A percentile compares a stretch with the other conserved stretches of the same genome.
Evolutionary conservation across 2,113 vertebrate species (phyloP).

Genomic region (Ranitomeya variabilis): DNA sequence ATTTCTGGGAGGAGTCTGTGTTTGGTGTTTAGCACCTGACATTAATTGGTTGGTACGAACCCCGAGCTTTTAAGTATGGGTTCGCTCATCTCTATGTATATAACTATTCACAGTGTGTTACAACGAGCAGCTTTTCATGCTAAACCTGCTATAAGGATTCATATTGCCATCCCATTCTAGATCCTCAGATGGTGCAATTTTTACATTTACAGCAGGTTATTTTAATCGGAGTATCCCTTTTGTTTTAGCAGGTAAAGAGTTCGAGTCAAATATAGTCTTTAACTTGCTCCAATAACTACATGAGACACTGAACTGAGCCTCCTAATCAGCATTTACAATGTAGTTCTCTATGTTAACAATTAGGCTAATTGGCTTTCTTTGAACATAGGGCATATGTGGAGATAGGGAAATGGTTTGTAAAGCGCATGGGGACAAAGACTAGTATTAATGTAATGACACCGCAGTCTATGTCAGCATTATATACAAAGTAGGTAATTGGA

Average conservation of each 20-base stretch:
- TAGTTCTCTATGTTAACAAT: background rate
- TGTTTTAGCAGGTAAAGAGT: background rate
- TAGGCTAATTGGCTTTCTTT: conserved; percentile 1
- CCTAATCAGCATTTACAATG: background rate
- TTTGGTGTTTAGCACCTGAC: too few species aligned
- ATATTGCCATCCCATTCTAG: background rate
- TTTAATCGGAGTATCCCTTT: background rate
- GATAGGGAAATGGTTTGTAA: background rate
- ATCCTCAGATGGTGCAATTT: background rate
- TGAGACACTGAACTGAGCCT: background rate
- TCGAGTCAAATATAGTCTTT: background rate
- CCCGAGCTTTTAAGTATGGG: too few species aligned
- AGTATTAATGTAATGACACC: background rate
- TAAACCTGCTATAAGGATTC: background rate
- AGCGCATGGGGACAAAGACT: background rate
- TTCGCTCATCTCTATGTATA: too few species aligned
- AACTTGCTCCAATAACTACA: background rate
- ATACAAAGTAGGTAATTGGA: background rate
- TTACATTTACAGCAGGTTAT: background rate
- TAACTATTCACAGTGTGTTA: background rate
- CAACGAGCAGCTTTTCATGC: background rate
- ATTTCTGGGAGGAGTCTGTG: too few species aligned
- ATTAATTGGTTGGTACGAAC: too few species aligned
- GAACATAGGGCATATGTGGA: background rate
- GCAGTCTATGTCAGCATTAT: background rate